Percentiles rank a stretch among this genome's conserved stretches.
phyloP scores from a whole-genome alignment of 1,140 invertebrate genomes.

The Babylonia areolata region DNA sequence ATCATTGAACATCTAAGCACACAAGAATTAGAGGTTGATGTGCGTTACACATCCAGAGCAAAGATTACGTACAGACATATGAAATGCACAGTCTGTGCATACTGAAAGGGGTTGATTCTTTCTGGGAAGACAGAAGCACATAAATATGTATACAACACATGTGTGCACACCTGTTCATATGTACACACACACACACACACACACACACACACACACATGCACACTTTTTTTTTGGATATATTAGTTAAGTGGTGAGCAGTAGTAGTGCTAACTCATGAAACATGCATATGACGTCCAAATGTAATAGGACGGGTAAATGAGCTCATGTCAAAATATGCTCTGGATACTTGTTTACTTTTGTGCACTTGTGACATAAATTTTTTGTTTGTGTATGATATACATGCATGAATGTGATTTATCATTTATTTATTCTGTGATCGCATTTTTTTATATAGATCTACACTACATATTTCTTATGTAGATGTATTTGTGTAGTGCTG shows the following conservation, averaged over 20 bases:
- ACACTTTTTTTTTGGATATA: not conserved
- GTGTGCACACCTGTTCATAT: not conserved
- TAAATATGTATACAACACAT: not conserved
- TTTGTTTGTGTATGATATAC: too few relatives aligned
- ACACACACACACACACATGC: constrained; percentile 6
- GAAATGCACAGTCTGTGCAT: not conserved
- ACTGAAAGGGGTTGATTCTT: not conserved
- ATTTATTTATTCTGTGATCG: too few relatives aligned
- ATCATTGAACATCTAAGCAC: not conserved
- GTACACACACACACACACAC: not conserved
- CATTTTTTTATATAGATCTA: too few relatives aligned
- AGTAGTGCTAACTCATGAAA: too few relatives aligned
- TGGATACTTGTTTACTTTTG: not conserved
- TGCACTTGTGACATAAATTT: not conserved
- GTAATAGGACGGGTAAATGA: not conserved
- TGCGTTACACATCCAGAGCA: too few relatives aligned
- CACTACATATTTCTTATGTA: too few relatives aligned
- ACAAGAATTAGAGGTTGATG: too few relatives aligned
- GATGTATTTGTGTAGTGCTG: too few relatives aligned
- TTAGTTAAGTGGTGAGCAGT: not conserved
- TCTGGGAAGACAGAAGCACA: not conserved
- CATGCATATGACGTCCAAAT: too few relatives aligned
- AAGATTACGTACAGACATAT: too few relatives aligned
- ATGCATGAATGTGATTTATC: too few relatives aligned
- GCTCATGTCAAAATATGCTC: not conserved